Base-by-base conservation (phyloP, 2,797 vertebrate species). In the Steatocranus sp. region DNA sequence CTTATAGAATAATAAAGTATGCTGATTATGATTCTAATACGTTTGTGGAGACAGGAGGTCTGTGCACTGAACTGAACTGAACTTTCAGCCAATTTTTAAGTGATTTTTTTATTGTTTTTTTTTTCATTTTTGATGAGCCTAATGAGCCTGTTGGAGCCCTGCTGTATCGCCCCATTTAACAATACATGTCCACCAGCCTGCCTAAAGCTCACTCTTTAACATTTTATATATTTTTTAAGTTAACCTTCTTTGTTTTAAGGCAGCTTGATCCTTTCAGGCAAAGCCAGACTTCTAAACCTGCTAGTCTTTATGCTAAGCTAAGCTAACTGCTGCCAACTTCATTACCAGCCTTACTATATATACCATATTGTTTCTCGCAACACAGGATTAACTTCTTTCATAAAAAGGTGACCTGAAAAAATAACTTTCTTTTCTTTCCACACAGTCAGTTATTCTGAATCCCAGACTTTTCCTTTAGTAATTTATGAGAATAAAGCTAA, bases 61-160 rank as follows among this genome's bases (percentile, higher is more conserved):
- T 46, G 20, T 23, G 5, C 20, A 51, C 20, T 23, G 23, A 0
- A 68, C 38, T 23, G 23, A 0, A 68, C 38, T 43, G 8, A 68
- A 43, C 23, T 43, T 25, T 68, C 2, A 17, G 38, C 5, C 63
- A 68, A 1, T 43, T 68, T 68, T 25, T 15, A 43, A 25, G 20
- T 43, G 14, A 17, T 43, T 27, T 38, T 11, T 18, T 18, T 0
- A 18, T 46, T 43, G 36, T 25, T 10, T 68, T 43, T 25, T 10
- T 68, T 43, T 25, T 68, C 5, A 70, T 43, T 17, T 70, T 8
- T 8, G 10, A 51, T 23, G 49, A 51, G 5, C 49, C 10, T 63
- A 20, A 63, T 20, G 11, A 63, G 61, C 61, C 38, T 11, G 34
- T 23, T 38, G 61, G n/a, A 66, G 11, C 7, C 58, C 58, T 36